Conservation (phyloP, 2,797 vertebrate genomes). For the Fundulus diaphanus region DNA sequence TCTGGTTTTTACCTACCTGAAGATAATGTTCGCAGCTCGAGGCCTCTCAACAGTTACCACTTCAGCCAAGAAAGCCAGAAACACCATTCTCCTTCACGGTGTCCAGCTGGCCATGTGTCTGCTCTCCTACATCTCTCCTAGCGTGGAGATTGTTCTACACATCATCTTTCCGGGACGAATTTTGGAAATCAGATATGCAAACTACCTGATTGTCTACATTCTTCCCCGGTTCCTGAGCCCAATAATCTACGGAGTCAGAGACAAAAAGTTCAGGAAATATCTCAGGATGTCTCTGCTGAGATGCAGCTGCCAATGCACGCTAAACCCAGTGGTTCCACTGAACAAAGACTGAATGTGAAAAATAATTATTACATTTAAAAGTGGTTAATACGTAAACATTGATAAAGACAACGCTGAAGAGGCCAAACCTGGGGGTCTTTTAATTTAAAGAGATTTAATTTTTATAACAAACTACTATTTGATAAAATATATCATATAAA, state of each 20-base stretch:
- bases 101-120: slow-evolving; percentile 81
- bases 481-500: not conserved
- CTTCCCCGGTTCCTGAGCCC: slow-evolving; percentile 80
- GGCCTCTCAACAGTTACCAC: slow-evolving; percentile 59
- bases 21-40: slow-evolving; percentile 68
- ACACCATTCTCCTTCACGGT: slow-evolving; percentile 82
- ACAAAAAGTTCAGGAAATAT: slow-evolving; percentile 73
- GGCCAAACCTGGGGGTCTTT: not conserved
- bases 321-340: not conserved
- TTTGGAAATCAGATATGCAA: slow-evolving; percentile 73
- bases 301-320: slow-evolving; percentile 12
- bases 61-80: slow-evolving; percentile 68
- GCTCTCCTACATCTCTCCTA: slow-evolving; percentile 81
- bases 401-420: not conserved
- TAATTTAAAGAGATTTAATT: not conserved
- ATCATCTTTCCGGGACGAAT: slow-evolving; percentile 64
- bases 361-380: not conserved
- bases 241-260: slow-evolving; percentile 77
- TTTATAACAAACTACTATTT: not conserved
- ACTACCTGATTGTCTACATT: slow-evolving; percentile 79
- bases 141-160: slow-evolving; percentile 65
- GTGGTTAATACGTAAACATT: not conserved
- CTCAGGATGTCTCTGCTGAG: slow-evolving; percentile 62
- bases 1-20: slow-evolving; percentile 77
- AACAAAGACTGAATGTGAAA: not conserved